Percentiles rank a stretch among this genome's conserved stretches.
These are phyloP conservation scores for Sinohyriopsis cumingii DNA, from an alignment of 2,888 invertebrate genomes.

Conservation along the genomic window DNA sequence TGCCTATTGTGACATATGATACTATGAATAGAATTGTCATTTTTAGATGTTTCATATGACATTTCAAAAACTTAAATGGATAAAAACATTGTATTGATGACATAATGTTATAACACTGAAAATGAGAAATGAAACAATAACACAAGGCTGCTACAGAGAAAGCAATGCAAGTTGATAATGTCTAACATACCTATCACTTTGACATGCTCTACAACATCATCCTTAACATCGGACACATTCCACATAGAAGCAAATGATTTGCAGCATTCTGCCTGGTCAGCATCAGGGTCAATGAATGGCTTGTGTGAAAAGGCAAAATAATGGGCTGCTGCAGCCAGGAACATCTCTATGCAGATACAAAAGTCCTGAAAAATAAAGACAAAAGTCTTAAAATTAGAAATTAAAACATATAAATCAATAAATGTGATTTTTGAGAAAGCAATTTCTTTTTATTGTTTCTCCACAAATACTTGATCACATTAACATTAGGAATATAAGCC, in stretches of 20 bases:
- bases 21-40: too few relatives aligned
- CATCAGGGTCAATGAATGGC: slow-evolving; percentile 79
- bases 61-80: too few relatives aligned
- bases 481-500: too few relatives aligned
- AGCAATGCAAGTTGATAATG: neutral
- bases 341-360: slow-evolving; percentile 98
- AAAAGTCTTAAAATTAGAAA: neutral
- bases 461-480: too few relatives aligned
- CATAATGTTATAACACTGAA: neutral
- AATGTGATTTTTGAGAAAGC: neutral
- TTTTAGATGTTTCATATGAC: too few relatives aligned
- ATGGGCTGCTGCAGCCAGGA: slow-evolving; percentile 94
- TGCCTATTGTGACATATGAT: too few relatives aligned
- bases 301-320: slow-evolving; percentile 96
- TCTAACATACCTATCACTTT: slow-evolving; percentile 82
- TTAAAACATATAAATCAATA: too few relatives aligned
- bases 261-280: slow-evolving; percentile 72
- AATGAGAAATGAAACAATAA: neutral
- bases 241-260: slow-evolving; percentile 92
- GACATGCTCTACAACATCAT: slow-evolving; percentile 93
- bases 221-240: slow-evolving; percentile 95
- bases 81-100: too few relatives aligned
- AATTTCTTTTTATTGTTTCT: neutral
- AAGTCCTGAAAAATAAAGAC: slow-evolving; percentile 82
- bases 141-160: neutral